These are phyloP conservation scores for Salarias fasciatus DNA, from an alignment of 2,797 vertebrate species.

Conservation along the genomic window DNA sequence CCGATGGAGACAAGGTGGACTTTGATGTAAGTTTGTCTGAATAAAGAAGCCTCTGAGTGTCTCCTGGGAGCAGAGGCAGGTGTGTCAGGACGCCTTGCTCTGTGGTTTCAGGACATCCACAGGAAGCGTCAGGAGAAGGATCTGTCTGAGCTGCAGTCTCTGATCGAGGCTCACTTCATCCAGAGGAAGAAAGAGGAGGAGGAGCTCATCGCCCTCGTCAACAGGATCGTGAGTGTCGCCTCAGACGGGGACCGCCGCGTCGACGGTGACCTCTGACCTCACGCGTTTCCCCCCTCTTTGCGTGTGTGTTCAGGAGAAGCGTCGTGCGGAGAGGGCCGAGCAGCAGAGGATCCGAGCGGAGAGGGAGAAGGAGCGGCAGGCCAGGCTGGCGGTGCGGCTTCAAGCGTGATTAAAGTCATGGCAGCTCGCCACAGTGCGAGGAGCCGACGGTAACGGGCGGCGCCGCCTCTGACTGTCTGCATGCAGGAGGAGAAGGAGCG, in stretches of 20 bases:
- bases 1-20: constrained; percentile 81
- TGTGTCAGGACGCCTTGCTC: not conserved
- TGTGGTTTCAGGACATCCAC: constrained; percentile 78
- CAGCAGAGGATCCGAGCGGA: constrained; percentile 79
- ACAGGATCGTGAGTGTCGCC: constrained; percentile 75
- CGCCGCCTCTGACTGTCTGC: constrained; percentile 79
- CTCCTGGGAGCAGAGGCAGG: no score
- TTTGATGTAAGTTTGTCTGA: constrained; percentile 81
- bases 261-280: no score
- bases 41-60: no score
- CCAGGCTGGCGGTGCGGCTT: constrained; percentile 74
- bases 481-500: constrained; percentile 83
- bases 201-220: constrained; percentile 79
- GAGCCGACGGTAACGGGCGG: constrained; percentile 51
- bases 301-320: constrained; percentile 75
- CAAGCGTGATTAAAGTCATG: no score
- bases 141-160: constrained; percentile 78
- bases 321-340: constrained; percentile 80
- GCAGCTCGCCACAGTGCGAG: no score
- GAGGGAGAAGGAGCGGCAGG: constrained; percentile 78
- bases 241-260: no score
- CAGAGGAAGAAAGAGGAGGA: constrained; percentile 82
- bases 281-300: not conserved
- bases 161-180: constrained; percentile 81
- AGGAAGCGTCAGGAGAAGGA: constrained; percentile 83